phyloP scores from a whole-genome alignment of 2,113 vertebrate species.

The Pithys albifrons region DNA sequence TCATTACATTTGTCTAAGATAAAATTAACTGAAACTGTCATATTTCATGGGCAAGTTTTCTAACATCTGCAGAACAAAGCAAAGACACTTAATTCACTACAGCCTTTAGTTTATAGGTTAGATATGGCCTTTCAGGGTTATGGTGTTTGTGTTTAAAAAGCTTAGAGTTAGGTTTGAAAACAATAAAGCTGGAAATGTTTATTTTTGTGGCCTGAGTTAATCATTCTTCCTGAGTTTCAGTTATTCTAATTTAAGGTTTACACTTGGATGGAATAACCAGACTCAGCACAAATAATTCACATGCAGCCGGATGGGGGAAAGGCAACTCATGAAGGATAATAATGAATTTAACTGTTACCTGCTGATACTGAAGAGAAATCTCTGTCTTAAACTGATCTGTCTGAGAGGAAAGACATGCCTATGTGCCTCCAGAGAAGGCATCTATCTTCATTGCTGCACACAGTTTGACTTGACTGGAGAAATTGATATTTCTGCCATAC shows the following conservation, averaged over 20 bases:
- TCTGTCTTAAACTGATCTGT: background rate
- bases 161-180: constrained; percentile 64
- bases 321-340: background rate
- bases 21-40: constrained; percentile 77
- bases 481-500: background rate
- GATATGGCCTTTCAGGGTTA: constrained; percentile 49
- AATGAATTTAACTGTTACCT: constrained; percentile 27
- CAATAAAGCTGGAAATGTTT: constrained; percentile 74
- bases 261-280: constrained; percentile 31
- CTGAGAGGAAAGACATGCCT: background rate
- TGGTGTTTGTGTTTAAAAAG: constrained; percentile 69
- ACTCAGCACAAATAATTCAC: constrained; percentile 25
- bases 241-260: constrained; percentile 55
- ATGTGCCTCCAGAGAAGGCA: background rate
- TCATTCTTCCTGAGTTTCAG: constrained; percentile 65
- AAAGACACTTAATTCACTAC: constrained; percentile 67
- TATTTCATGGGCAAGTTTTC: constrained; percentile 63
- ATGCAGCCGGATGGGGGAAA: background rate
- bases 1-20: constrained; percentile 69
- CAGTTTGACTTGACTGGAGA: background rate
- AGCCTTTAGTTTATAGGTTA: constrained; percentile 66
- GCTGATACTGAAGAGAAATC: background rate
- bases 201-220: constrained; percentile 72
- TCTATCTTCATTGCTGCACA: background rate
- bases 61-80: constrained; percentile 78